Evolutionary conservation across 2,888 invertebrate species (phyloP), one percentile per base, ranked within the genome.

Genomic region (Ditylenchus weischeri): DNA sequence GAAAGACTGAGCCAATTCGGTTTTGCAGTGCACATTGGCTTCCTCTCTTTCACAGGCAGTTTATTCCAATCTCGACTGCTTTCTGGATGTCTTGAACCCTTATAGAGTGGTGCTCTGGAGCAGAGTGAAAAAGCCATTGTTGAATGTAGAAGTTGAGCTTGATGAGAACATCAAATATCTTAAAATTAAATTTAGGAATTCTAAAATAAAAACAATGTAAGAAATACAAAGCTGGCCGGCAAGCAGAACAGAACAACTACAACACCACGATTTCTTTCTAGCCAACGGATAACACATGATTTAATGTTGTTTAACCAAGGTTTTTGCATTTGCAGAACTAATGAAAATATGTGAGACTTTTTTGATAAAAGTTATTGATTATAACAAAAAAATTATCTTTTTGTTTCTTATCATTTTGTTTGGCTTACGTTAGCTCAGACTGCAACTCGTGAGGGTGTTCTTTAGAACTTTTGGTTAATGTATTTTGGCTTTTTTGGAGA

Each of bases 1-100:
- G 89, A 89, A 7, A 89, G 84, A 15, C 88, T 89, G 61, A 88
- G 84, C 89, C 89, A 89, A 84, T 89, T 89, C 5, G 89, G 88
- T 10, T 89, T 84, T 0, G 89, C 86, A 0, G 89, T 89, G 84
- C 89, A 89, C 19, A 89, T 85, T 0, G 87, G 84, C 65, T 87
- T 88, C 7, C 86, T 84, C 0, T 86, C 79, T 54, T 81, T 73
- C 10, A 81, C 62, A 0, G 87, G 86, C 29, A 76, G 69, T 38
- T 78, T 73, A 65, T 78, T 79, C 84, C 84, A 85, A 63, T 75
- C 70, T 48, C 73, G 62, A 84, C 79, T 77, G 78, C 69, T 0
- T 69, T 65, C 68, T 84, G 84, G 58, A 84, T 83, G 36, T 74
- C 65, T 10, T 66, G 65, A 19, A 84, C 84, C 5, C 72, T 71